Evolutionary conservation across 1,140 invertebrate genomes (phyloP), one percentile per base, ranked within the genome.

Genomic region (Drosophila setifemur): DNA sequence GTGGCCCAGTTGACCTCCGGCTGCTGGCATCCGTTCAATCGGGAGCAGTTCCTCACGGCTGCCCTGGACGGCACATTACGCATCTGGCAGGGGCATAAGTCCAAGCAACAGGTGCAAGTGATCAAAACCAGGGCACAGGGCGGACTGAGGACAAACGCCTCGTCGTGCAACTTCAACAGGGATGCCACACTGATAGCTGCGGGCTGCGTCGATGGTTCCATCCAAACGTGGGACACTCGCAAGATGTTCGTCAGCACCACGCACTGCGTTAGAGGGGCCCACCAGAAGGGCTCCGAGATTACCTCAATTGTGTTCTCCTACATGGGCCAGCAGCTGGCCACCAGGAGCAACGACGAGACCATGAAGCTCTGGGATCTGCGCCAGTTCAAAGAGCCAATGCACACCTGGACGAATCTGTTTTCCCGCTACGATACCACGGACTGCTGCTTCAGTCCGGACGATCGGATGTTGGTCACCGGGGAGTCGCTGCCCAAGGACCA

Each of bases 161-260:
- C 96, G 0, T 92, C 96, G 0, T 97, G 97, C 78, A 92, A 92
- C 1, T 98, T 96, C 79, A 97, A 94, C 55, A 91, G 95, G 52
- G 98, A 99, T 91, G 98, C 98, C 0, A 95, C 96, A 50, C 93
- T 96, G 0, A 94, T 99, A 12, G 96, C 96, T 0, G 96, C 96
- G 48, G 98, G 95, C 0, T 99, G 98, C 88, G 93, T 94, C 19
- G 98, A 99, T 91, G 99, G 99, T 1, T 98, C 97, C 0, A 95
- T 99, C 73, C 98, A 99, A 91, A 95, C 99, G 91, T 99, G 98
- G 98, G 98, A 99, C 90, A 95, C 97, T 43, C 93, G 98, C 31
- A 95, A 94, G 85, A 95, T 93, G 77, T 95, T 94, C 73, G 95
- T 95, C 0, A 98, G 97, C 81, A 97, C 97, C 0, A 93, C 94